A percentile compares a stretch with the other conserved stretches of the same genome.
Conservation (phyloP, 2,797 vertebrate genomes). For the Eleutherodactylus coqui region DNA sequence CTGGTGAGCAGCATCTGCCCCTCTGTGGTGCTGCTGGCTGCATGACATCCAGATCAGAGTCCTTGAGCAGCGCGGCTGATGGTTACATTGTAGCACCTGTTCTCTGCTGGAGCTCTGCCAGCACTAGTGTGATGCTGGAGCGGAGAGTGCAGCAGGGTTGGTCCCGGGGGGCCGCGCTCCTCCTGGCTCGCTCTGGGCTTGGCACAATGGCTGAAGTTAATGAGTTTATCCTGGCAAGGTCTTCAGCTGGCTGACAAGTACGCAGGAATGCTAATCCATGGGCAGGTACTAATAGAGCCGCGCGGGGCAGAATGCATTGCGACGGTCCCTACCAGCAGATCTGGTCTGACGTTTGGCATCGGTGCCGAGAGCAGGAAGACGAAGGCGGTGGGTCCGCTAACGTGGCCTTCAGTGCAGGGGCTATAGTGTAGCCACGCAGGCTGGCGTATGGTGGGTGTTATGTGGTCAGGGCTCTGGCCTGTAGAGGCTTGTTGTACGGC, state of each 20-base stretch:
- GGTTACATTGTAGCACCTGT: slow-evolving; percentile 46
- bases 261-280: slow-evolving; percentile 44
- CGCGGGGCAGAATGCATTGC: neutral
- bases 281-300: slow-evolving; percentile 39
- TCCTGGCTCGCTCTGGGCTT: slow-evolving; percentile 29
- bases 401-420: too few species aligned
- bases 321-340: too few species aligned
- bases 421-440: too few species aligned
- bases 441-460: too few species aligned
- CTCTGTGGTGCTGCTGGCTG: neutral
- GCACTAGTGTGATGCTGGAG: neutral
- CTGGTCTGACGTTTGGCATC: too few species aligned
- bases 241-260: slow-evolving; percentile 33
- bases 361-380: too few species aligned
- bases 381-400: too few species aligned
- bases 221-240: slow-evolving; percentile 50
- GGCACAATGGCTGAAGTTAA: slow-evolving; percentile 48
- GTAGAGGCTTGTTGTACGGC: too few species aligned
- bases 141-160: neutral
- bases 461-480: too few species aligned
- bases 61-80: neutral
- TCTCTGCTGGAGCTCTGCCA: slow-evolving; percentile 23
- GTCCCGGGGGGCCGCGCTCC: neutral
- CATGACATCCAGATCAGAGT: neutral
- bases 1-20: neutral